Percentiles rank a stretch among this genome's conserved stretches.
phyloP scores from a whole-genome alignment of 2,888 invertebrate genomes.

The Apamea epomidion region DNA sequence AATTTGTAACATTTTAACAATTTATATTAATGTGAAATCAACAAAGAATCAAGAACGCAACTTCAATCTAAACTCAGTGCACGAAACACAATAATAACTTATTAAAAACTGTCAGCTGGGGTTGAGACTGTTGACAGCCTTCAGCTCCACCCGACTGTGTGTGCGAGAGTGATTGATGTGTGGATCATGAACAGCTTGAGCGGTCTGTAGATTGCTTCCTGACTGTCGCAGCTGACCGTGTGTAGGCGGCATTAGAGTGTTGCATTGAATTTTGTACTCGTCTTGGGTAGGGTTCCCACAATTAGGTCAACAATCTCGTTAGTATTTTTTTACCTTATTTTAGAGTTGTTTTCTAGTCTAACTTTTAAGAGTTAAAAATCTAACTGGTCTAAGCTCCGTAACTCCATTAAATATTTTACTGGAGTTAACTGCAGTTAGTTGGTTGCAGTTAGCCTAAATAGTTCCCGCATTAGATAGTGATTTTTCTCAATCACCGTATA shows the following conservation, averaged over 20 bases:
- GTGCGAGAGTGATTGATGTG: slow-evolving; percentile 50
- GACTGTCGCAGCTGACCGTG: slow-evolving; percentile 16
- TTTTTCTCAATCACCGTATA: neutral
- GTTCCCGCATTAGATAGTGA: neutral
- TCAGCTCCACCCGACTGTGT: slow-evolving; percentile 42
- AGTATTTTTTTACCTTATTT: neutral
- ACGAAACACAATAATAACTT: slow-evolving; percentile 12
- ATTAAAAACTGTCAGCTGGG: slow-evolving; percentile 17
- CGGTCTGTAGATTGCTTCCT: slow-evolving; percentile 39
- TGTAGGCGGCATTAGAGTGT: slow-evolving; percentile 17
- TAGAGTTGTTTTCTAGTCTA: neutral
- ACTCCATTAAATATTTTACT: slow-evolving; percentile 6
- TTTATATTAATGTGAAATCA: neutral
- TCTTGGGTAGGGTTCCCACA: neutral
- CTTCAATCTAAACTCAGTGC: neutral
- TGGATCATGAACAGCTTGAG: slow-evolving; percentile 45
- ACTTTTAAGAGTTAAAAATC: neutral
- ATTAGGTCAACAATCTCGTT: neutral
- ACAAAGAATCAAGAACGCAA: neutral
- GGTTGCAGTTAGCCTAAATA: neutral
- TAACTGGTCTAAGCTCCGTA: neutral
- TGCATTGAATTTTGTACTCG: neutral
- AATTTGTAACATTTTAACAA: neutral
- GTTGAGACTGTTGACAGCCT: slow-evolving; percentile 45
- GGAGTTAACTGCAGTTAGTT: neutral